Percentiles rank a stretch among this genome's conserved stretches.
phyloP scores from a whole-genome alignment of 2,797 vertebrate species.

The Yasuhikotakia modesta region DNA sequence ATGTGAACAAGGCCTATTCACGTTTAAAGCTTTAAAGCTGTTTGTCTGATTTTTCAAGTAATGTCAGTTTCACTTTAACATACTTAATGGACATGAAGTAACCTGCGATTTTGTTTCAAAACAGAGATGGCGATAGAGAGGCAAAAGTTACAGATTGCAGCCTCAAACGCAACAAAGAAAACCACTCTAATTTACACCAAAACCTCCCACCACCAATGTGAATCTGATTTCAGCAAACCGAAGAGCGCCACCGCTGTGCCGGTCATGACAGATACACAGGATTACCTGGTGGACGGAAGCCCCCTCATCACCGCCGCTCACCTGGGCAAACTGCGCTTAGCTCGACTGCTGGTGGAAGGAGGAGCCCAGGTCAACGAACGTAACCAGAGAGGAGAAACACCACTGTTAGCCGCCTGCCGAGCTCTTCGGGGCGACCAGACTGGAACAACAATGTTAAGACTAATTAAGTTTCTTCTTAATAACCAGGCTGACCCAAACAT shows the following conservation, averaged over 20 bases:
- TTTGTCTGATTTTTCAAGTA: too few species aligned
- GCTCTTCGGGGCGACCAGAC: conserved; percentile 63
- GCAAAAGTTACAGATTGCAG: too few species aligned
- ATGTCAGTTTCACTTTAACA: too few species aligned
- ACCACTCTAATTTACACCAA: not conserved
- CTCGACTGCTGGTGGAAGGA: conserved; percentile 75
- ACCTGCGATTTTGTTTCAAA: too few species aligned
- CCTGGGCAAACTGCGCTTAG: conserved; percentile 72
- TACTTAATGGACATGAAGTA: too few species aligned
- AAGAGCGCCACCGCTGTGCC: not conserved
- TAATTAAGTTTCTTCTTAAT: conserved; percentile 71
- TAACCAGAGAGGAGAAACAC: conserved; percentile 73
- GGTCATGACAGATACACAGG: conserved; percentile 66
- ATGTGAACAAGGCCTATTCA: too few species aligned
- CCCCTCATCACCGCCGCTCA: conserved; percentile 72
- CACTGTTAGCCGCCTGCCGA: conserved; percentile 73
- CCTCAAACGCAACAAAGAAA: not conserved
- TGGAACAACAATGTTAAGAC: conserved; percentile 56
- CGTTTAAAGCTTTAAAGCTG: too few species aligned
- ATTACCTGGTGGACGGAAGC: conserved; percentile 64
- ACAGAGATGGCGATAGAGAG: too few species aligned
- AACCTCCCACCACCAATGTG: not conserved
- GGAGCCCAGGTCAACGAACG: conserved; percentile 74
- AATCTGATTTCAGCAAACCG: not conserved
- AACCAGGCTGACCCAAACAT: conserved; percentile 72